Percentiles rank a stretch among this genome's conserved stretches.
Conservation (phyloP, 2,797 vertebrate species). For the Lepus townsendii region DNA sequence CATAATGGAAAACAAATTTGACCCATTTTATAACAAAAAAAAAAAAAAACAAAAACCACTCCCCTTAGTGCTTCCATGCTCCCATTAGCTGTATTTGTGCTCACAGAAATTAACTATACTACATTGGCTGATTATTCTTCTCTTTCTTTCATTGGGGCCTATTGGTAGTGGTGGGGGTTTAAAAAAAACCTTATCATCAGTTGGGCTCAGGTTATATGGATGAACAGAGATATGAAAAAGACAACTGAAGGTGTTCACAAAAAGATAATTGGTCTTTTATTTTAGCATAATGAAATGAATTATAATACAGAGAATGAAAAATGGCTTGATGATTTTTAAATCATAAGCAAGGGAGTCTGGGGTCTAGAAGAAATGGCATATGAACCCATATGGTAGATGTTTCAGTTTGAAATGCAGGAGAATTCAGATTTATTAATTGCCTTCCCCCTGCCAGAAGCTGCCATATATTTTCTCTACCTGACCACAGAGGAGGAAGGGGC, state of each 20-base stretch:
- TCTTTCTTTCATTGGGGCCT: constrained; percentile 45
- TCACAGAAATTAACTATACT: constrained; percentile 69
- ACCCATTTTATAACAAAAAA: constrained; percentile 83
- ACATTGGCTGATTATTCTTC: constrained; percentile 73
- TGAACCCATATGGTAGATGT: not conserved
- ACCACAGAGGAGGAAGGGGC: not conserved
- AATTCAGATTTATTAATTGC: constrained; percentile 15
- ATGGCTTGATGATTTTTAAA: constrained; percentile 59
- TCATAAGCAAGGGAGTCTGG: not conserved
- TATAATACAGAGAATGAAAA: not conserved
- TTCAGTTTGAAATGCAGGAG: constrained; percentile 20
- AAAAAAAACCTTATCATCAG: constrained; percentile 70
- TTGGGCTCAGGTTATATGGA: constrained; percentile 64
- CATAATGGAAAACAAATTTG: constrained; percentile 84
- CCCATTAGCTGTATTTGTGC: constrained; percentile 69
- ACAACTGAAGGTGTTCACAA: not conserved
- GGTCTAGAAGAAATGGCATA: not conserved
- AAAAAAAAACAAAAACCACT: not conserved
- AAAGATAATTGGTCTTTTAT: constrained; percentile 54
- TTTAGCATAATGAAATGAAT: constrained; percentile 25
- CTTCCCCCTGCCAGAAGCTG: not conserved
- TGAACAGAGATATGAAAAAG: constrained; percentile 71
- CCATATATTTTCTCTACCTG: not conserved
- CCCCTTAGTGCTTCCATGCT: not conserved
- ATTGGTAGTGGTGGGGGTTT: constrained; percentile 40